These are phyloP conservation scores for Heliconius congener DNA, from an alignment of 1,140 invertebrate species.

Conservation along the genomic window DNA sequence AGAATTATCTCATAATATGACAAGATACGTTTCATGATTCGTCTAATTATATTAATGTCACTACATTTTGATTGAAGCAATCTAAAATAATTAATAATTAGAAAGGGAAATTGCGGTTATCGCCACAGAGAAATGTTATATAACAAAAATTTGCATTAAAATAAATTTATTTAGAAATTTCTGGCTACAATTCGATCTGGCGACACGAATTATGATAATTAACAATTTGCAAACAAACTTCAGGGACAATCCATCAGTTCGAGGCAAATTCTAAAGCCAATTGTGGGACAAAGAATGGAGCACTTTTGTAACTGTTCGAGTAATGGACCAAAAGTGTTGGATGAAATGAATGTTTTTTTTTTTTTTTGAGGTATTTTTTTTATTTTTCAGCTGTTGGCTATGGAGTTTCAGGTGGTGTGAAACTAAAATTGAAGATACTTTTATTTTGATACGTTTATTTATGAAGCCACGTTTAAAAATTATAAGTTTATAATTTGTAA, in stretches of 20 bases:
- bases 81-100: background rate
- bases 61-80: background rate
- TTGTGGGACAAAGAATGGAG: slow-evolving; percentile 49
- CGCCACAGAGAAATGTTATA: background rate
- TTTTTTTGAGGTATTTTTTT: background rate
- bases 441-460: background rate
- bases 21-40: no score
- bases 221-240: slow-evolving; percentile 63
- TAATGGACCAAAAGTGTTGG: slow-evolving; percentile 22
- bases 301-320: slow-evolving; percentile 41
- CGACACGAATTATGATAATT: slow-evolving; percentile 57
- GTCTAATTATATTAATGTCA: background rate
- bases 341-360: slow-evolving; percentile 22
- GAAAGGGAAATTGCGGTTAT: background rate
- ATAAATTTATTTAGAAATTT: slow-evolving; percentile 23
- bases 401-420: background rate
- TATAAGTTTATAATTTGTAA: no score
- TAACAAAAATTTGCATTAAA: background rate
- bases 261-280: slow-evolving; percentile 50
- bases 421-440: background rate
- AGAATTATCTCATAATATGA: no score
- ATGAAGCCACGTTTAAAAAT: background rate
- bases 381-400: background rate
- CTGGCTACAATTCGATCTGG: slow-evolving; percentile 33
- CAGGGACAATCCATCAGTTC: slow-evolving; percentile 57